Conservation (phyloP, 2,797 vertebrate genomes). For the Eidolon dupreanum region DNA sequence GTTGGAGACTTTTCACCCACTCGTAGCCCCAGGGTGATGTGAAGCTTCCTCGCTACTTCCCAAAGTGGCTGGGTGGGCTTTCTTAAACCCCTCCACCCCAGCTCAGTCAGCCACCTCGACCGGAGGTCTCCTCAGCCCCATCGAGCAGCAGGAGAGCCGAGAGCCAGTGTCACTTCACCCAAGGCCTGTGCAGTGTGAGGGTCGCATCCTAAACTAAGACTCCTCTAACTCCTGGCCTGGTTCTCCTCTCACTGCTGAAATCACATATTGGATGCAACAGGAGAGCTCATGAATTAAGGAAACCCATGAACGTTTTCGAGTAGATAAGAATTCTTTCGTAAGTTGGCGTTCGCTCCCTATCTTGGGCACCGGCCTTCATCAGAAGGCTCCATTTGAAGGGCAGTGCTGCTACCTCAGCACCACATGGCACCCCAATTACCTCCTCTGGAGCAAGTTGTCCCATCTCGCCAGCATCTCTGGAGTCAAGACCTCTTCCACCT, state of each 20-base stretch:
- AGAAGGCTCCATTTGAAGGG: not conserved
- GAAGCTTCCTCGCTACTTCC: not conserved
- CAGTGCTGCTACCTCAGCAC: rapidly evolving
- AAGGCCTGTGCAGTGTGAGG: not conserved
- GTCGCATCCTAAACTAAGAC: not conserved
- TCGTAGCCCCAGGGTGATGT: not conserved
- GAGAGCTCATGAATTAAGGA: not conserved
- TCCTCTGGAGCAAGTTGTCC: not conserved
- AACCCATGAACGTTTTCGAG: not conserved
- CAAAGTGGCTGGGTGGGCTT: not conserved
- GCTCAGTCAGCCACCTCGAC: too few relatives aligned
- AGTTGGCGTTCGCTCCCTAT: not conserved
- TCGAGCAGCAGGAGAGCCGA: not conserved
- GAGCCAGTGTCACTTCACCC: not conserved
- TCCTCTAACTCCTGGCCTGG: not conserved
- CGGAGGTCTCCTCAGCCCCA: not conserved
- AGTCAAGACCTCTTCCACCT: conserved; percentile 10
- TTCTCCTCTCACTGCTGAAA: not conserved
- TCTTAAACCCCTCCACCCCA: not conserved
- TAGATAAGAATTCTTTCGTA: not conserved
- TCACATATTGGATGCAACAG: not conserved
- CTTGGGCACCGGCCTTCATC: not conserved
- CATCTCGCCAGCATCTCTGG: not conserved
- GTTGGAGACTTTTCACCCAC: not conserved
- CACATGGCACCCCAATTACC: not conserved